phyloP scores from a whole-genome alignment of 2,888 invertebrate species.

The Lapara coniferarum region DNA sequence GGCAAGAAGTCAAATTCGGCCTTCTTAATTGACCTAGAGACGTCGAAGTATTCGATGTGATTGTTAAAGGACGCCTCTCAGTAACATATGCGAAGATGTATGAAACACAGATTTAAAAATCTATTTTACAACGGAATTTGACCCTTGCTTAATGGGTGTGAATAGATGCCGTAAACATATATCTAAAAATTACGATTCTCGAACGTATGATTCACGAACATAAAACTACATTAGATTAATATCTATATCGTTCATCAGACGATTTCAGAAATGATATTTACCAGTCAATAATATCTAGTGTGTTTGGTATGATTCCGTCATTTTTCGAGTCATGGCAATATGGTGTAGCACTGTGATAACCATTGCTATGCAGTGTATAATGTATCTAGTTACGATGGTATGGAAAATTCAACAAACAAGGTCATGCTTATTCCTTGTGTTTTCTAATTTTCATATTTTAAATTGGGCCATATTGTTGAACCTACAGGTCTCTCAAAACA shows the following conservation, averaged over 20 bases:
- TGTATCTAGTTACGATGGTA: too few relatives aligned
- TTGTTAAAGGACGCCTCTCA: constrained; percentile 7
- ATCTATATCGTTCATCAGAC: too few relatives aligned
- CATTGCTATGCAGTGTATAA: too few relatives aligned
- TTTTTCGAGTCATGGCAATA: neutral
- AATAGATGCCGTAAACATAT: constrained; percentile 1
- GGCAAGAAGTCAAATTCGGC: constrained; percentile 56
- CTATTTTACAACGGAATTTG: constrained; percentile 20
- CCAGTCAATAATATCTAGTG: too few relatives aligned
- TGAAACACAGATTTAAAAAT: constrained; percentile 1
- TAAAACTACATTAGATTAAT: neutral
- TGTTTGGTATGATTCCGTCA: neutral
- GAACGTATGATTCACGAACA: neutral
- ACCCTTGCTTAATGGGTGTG: constrained; percentile 17
- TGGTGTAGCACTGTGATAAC: too few relatives aligned
- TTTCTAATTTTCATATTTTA: too few relatives aligned
- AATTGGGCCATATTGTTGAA: too few relatives aligned
- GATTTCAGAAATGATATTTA: too few relatives aligned
- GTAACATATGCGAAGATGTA: neutral
- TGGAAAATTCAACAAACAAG: too few relatives aligned
- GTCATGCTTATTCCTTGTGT: too few relatives aligned
- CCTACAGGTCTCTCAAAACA: too few relatives aligned
- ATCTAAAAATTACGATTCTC: neutral
- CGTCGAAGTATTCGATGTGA: constrained; percentile 44
- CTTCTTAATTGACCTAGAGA: constrained; percentile 67